Conservation (phyloP, 2,113 vertebrate species). For the Centrocercus urophasianus region DNA sequence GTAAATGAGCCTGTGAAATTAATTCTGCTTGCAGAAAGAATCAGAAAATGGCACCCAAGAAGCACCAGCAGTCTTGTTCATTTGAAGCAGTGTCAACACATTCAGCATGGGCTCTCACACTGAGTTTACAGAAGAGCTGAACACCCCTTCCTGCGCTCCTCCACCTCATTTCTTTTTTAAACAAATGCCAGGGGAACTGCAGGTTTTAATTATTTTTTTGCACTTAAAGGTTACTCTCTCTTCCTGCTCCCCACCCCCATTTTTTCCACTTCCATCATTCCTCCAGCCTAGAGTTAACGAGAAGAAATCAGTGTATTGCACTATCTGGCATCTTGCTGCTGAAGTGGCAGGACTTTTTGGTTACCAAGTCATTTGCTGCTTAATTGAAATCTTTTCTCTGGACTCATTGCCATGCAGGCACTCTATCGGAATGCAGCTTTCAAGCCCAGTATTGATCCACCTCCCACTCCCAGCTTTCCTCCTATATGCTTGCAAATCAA, state of each 20-base stretch:
- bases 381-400: constrained; percentile 82
- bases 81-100: neutral
- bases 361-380: constrained; percentile 44
- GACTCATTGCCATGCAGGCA: constrained; percentile 70
- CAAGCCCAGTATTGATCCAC: constrained; percentile 82
- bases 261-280: neutral
- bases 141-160: neutral
- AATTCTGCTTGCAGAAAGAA: neutral
- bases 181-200: neutral
- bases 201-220: constrained; percentile 45
- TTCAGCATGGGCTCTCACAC: neutral
- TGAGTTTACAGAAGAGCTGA: neutral
- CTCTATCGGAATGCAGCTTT: constrained; percentile 84
- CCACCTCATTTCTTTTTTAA: neutral
- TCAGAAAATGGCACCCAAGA: neutral
- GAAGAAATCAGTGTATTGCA: constrained; percentile 80
- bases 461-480: constrained; percentile 50
- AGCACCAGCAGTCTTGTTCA: neutral
- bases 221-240: constrained; percentile 40
- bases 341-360: constrained; percentile 73
- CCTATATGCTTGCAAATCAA: constrained; percentile 76
- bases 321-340: constrained; percentile 74
- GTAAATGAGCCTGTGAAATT: neutral
- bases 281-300: constrained; percentile 77
- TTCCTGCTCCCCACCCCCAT: neutral